phyloP scores from a whole-genome alignment of 1,140 invertebrate species.

The Diachasmimorpha longicaudata region DNA sequence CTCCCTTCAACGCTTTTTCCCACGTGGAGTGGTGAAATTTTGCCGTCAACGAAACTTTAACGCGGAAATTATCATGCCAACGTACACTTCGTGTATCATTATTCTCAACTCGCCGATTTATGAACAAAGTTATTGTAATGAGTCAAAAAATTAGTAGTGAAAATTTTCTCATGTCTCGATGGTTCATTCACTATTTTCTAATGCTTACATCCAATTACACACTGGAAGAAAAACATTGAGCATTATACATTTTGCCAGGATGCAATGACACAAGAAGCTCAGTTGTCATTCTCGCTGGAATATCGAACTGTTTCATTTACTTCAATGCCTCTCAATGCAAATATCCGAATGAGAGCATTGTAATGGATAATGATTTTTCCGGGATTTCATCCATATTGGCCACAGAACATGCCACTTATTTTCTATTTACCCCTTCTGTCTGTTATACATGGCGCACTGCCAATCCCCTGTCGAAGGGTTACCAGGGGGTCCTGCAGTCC shows the following conservation, averaged over 20 bases:
- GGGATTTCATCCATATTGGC: neutral
- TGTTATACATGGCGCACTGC: neutral
- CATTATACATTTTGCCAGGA: slow-evolving; percentile 7
- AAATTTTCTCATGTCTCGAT: neutral
- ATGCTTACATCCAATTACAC: too few species aligned
- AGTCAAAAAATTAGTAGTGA: neutral
- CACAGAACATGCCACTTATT: neutral
- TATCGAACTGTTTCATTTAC: neutral
- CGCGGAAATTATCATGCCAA: slow-evolving; percentile 2
- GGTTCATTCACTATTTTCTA: neutral
- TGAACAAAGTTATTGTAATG: neutral
- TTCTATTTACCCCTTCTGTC: neutral
- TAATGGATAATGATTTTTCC: neutral
- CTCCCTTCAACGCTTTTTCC: neutral
- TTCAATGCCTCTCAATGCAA: neutral
- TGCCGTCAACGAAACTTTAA: slow-evolving; percentile 9
- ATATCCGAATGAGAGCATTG: neutral
- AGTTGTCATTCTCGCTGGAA: neutral
- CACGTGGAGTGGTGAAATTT: slow-evolving; percentile 3
- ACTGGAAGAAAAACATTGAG: slow-evolving; percentile 32
- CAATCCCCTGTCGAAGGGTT: neutral
- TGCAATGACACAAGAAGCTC: too few species aligned
- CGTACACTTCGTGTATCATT: neutral
- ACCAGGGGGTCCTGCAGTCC: neutral
- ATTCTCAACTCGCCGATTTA: neutral